Base-by-base conservation (phyloP, 2,797 vertebrate genomes). In the Neosilurus hyrtlii region DNA sequence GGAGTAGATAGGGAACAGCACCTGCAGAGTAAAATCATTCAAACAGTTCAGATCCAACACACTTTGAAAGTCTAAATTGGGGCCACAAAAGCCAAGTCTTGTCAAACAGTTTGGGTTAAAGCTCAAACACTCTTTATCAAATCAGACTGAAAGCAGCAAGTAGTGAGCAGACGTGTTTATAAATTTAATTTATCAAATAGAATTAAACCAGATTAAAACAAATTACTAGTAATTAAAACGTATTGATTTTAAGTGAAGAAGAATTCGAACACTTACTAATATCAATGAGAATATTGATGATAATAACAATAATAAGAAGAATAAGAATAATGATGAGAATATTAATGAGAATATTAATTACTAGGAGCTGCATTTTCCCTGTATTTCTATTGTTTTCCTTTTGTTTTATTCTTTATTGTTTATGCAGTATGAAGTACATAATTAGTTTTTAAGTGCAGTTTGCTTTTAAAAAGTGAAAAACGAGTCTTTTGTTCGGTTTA, bases 81-180 rank as follows among this genome's bases (percentile, higher is more conserved):
- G 61, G 16, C 49, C 49, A 52, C 43, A 66, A 52, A 52, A 30
- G 26, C 26, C 54, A 57, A 57, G 35, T 65, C 22, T n/a, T 52
- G n/a, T 78, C 76, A 78, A 63, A 63, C 15, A 52, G 7, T 78
- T 26, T 65, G 11, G 49, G 43, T 51, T 26, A 52, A 62, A 65
- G 65, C 15, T 30, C 14, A 51, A 51, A 51, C n/a, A 51, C 43
- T 18, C n/a, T 76, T 61, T 78, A 63, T 63, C n/a, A 6, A 63
- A 63, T n/a, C 9, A 26, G 59, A 49, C n/a, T 78, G 22, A 63
- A 77, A 63, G 14, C n/a, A 65, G 37, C 76, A 65, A 78, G 26
- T 2, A 2, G 9, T 51, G n/a, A 52, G 1, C 18, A 76, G 35
- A 52, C 30, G 15, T 63, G 59, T 65, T 78, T 52, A 52, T 26